Base-by-base conservation (phyloP, 1,140 invertebrate genomes). In the Pantala flavescens region DNA sequence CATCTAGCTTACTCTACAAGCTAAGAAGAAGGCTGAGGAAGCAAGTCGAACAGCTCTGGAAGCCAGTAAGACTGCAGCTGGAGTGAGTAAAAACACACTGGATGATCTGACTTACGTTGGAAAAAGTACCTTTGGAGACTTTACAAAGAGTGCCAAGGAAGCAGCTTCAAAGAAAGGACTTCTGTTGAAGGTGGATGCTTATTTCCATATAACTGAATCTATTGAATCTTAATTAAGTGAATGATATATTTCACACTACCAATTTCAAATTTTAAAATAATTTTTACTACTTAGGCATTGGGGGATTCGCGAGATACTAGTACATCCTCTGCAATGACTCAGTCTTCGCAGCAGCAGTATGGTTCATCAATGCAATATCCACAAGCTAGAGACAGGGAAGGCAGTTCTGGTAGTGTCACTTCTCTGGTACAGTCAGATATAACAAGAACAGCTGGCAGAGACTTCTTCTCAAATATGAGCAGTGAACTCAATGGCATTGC, bases 111-210 rank as follows among this genome's bases (percentile, higher is more conserved):
- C 92, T 0, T 94, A 94, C 80, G 93, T 94, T 7, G 89, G 93
- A 0, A 94, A 93, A 81, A 93, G 90, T 28, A 94, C 93, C 2
- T 83, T 95, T 49, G 93, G 91, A 12, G 94, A 95, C 82, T 83
- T 95, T n/a, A 96, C 94, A 0, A 96, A 96, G 82, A 93, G 91
- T 80, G 93, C 93, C 5, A 93, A 94, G 79, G 93, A 95, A 84
- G 93, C 86, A 16, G 93, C 91, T 16, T 85, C 90, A 0, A 95
- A 94, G 79, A 95, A 95, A 82, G 93, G 92, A 72, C 84, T 95
- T 49, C 82, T 94, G 1, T 63, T 63, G 16, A 93, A 94, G 85
- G 91, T 91, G 83, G 79, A 70, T 23, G 43, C 73, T 70, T 70
- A 70, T 5, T 70, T 21, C n/a, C 23, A 5, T 70, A 70, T 11